These are phyloP conservation scores for Cephus pygmeus DNA, from an alignment of 2,888 invertebrate genomes.

Conservation along the genomic window DNA sequence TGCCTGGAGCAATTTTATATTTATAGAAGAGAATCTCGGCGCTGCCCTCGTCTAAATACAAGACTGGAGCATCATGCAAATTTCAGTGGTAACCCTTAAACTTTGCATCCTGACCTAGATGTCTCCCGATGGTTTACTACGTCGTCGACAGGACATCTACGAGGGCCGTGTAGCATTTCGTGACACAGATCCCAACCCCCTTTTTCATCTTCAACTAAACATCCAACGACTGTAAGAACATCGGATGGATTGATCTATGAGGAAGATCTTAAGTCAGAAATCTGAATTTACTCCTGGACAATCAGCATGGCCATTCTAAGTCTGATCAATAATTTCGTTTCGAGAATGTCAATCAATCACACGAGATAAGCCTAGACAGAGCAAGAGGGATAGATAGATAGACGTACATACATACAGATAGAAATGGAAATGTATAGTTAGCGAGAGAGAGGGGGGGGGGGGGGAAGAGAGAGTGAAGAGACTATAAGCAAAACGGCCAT, in stretches of 20 bases:
- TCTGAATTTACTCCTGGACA: neutral
- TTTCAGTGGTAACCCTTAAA: constrained; percentile 49
- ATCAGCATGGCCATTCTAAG: neutral
- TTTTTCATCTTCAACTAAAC: neutral
- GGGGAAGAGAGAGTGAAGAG: neutral
- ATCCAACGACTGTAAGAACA: neutral
- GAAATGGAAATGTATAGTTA: neutral
- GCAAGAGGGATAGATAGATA: neutral
- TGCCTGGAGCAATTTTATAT: neutral
- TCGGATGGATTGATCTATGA: neutral
- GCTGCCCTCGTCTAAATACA: constrained; percentile 7
- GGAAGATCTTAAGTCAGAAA: neutral
- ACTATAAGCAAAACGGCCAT: neutral
- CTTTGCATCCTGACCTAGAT: constrained; percentile 47
- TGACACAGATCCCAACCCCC: neutral
- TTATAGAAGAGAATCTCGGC: neutral
- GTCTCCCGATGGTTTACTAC: constrained; percentile 35
- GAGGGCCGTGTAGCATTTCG: neutral
- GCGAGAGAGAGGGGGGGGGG: no score
- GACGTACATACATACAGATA: neutral
- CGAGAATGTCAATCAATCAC: neutral
- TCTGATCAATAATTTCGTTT: neutral
- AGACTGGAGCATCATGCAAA: constrained; percentile 40
- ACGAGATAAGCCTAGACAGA: neutral
- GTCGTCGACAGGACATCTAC: constrained; percentile 3